Evolutionary conservation across 2,888 invertebrate species (phyloP).

Genomic region (Azorinus chamasolen): DNA sequence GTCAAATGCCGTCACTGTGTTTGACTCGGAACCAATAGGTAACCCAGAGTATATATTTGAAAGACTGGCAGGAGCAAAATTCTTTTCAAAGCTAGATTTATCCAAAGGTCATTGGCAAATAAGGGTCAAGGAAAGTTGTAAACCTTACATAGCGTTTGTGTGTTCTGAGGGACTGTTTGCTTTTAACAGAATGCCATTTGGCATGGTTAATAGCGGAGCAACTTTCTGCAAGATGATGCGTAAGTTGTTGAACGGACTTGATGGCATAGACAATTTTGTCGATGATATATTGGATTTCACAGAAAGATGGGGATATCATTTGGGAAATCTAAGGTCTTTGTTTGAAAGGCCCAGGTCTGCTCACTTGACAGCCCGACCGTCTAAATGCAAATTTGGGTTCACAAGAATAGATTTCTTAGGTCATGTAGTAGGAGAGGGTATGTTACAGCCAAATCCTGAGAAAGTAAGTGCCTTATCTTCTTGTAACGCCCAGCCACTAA

Average conservation of each 20-base stretch:
- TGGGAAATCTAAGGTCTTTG: slow-evolving; percentile 27
- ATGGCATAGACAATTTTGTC: slow-evolving; percentile 43
- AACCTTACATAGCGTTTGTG: slow-evolving; percentile 49
- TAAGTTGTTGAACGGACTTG: slow-evolving; percentile 38
- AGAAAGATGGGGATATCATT: slow-evolving; percentile 50
- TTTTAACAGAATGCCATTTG: slow-evolving; percentile 49
- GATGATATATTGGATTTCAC: slow-evolving; percentile 56
- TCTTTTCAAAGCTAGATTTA: slow-evolving; percentile 58
- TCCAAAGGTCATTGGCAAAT: slow-evolving; percentile 68
- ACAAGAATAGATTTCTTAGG: slow-evolving; percentile 22
- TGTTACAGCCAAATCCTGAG: slow-evolving; percentile 1
- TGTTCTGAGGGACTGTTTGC: slow-evolving; percentile 38
- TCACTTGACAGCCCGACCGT: slow-evolving; percentile 52
- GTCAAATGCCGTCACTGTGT: too few relatives aligned
- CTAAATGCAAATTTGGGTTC: slow-evolving; percentile 31
- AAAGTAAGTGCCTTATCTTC: slow-evolving; percentile 25
- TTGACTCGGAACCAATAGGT: too few relatives aligned
- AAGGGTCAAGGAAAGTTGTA: slow-evolving; percentile 28
- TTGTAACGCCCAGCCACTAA: slow-evolving; percentile 10
- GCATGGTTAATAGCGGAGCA: slow-evolving; percentile 43
- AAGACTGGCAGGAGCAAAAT: too few relatives aligned
- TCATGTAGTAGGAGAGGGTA: slow-evolving; percentile 29
- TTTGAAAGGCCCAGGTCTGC: slow-evolving; percentile 30
- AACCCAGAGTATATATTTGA: too few relatives aligned
- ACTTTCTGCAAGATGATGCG: slow-evolving; percentile 53